Conservation (phyloP, 2,888 invertebrate species). For the Metacarcinus magister region DNA sequence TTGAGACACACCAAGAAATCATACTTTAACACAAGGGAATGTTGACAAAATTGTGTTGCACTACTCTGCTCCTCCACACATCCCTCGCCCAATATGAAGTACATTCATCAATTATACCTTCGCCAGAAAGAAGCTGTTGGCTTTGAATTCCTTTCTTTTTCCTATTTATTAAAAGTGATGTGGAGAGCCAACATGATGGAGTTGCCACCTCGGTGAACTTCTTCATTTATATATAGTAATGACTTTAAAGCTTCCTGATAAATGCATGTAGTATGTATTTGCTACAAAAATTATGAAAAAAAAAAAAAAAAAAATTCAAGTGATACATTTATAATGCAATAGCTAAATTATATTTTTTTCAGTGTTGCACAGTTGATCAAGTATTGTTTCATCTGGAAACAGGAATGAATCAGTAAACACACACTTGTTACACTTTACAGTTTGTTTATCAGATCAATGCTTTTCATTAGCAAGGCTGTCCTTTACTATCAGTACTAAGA, state of each 20-base stretch:
- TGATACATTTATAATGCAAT: neutral
- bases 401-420: neutral
- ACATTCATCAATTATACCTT: neutral
- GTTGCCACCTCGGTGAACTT: neutral
- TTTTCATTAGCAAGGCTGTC: neutral
- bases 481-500: neutral
- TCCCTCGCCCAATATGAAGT: neutral
- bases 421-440: neutral
- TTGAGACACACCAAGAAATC: neutral
- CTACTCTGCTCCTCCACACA: neutral
- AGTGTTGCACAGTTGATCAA: neutral
- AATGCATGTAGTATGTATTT: neutral
- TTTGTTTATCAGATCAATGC: neutral
- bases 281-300: neutral
- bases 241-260: neutral
- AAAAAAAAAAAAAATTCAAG: neutral
- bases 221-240: neutral
- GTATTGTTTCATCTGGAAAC: neutral
- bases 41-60: conserved; percentile 18
- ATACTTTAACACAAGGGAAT: conserved; percentile 29
- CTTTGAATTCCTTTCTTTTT: neutral
- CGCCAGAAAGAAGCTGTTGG: no score
- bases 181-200: conserved; percentile 23
- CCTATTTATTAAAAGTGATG: neutral
- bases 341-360: neutral